Evolutionary conservation across 1,140 invertebrate genomes (phyloP).

Genomic region (Cotesia glomerata): DNA sequence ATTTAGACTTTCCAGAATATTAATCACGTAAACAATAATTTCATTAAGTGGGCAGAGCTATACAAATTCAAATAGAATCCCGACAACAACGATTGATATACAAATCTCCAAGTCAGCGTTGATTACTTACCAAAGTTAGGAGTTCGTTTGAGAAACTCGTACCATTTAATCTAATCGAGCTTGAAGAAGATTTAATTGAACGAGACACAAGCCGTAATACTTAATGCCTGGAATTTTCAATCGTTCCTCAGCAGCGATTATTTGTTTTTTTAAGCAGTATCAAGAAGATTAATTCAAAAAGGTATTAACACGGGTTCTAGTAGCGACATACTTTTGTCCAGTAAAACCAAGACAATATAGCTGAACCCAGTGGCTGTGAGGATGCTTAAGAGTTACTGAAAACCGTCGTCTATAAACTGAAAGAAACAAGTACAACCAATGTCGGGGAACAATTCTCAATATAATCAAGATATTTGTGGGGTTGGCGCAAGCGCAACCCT

Average conservation of each 20-base stretch:
- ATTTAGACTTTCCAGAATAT: too few species aligned
- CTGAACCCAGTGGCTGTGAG: background rate
- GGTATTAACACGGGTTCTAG: background rate
- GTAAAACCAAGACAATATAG: background rate
- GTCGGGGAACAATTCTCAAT: slow-evolving; percentile 4
- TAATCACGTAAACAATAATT: background rate
- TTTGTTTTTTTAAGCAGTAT: background rate
- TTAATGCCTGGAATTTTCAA: background rate
- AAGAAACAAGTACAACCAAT: slow-evolving; percentile 1
- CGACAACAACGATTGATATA: background rate
- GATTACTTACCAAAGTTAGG: background rate
- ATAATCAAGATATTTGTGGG: background rate
- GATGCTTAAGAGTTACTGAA: background rate
- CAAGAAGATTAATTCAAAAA: background rate
- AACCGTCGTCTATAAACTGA: background rate
- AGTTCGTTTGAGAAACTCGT: background rate
- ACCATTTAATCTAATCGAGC: slow-evolving; percentile 21
- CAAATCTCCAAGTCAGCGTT: slow-evolving; percentile 1
- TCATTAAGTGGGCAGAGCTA: background rate
- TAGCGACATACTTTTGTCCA: background rate
- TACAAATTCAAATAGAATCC: background rate
- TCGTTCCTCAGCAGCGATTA: background rate
- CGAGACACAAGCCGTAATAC: slow-evolving; percentile 11
- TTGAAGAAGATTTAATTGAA: slow-evolving; percentile 22
- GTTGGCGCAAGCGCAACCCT: slow-evolving; percentile 21